phyloP scores from a whole-genome alignment of 2,113 vertebrate genomes.

The Donacobius atricapilla region DNA sequence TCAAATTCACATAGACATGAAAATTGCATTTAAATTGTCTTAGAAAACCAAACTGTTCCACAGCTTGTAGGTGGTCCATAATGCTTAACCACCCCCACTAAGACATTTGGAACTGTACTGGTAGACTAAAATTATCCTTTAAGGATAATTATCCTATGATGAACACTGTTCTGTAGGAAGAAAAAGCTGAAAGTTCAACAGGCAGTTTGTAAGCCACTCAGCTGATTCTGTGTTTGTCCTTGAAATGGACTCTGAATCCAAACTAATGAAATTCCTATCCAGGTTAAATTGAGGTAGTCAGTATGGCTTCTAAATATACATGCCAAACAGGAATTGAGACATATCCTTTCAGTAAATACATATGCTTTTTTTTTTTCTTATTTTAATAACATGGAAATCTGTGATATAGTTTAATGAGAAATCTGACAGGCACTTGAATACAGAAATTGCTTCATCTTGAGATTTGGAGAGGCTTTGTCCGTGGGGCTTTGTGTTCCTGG shows the following conservation, averaged over 20 bases:
- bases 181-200: background rate
- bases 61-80: background rate
- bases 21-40: background rate
- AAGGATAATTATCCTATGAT: background rate
- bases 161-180: background rate
- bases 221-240: background rate
- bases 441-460: background rate
- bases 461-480: background rate
- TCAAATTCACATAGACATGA: background rate
- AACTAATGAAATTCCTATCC: background rate
- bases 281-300: background rate
- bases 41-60: background rate
- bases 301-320: background rate
- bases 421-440: background rate
- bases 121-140: background rate
- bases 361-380: rapidly evolving
- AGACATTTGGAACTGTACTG: background rate
- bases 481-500: background rate
- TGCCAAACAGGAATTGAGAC: background rate
- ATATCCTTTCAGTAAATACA: background rate
- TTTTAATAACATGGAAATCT: background rate
- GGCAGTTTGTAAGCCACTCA: background rate
- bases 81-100: background rate
- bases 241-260: background rate
- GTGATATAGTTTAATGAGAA: background rate